These are phyloP conservation scores for Lacerta viridis DNA, from an alignment of 2,797 vertebrate genomes.

Conservation along the genomic window DNA sequence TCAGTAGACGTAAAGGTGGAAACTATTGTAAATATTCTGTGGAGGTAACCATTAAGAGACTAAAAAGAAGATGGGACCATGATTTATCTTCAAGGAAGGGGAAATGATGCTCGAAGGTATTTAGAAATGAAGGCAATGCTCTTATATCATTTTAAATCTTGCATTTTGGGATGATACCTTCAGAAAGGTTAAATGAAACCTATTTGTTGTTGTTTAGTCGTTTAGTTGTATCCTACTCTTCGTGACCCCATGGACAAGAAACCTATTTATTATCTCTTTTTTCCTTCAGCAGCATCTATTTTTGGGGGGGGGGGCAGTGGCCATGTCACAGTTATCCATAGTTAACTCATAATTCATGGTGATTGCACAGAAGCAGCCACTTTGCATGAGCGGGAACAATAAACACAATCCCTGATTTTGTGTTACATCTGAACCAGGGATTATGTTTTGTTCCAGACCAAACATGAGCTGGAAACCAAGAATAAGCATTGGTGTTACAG, in stretches of 20 bases:
- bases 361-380: too few species aligned
- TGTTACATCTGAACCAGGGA: not conserved
- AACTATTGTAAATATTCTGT: constrained; percentile 72
- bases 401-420: too few species aligned
- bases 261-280: constrained; percentile 12
- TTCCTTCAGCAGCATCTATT: constrained; percentile 13
- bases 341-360: not conserved
- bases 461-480: not conserved
- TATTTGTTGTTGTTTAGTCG: not conserved
- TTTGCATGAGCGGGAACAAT: too few species aligned
- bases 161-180: constrained; percentile 34
- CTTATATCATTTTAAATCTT: constrained; percentile 38
- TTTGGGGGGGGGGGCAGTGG: not conserved
- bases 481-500: not conserved
- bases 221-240: too few species aligned
- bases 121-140: constrained; percentile 46
- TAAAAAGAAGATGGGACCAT: constrained; percentile 48
- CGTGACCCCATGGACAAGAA: too few species aligned
- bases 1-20: constrained; percentile 75
- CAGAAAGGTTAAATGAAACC: constrained; percentile 20
- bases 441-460: not conserved
- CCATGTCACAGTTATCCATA: not conserved
- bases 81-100: constrained; percentile 53
- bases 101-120: constrained; percentile 40
- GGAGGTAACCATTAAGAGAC: constrained; percentile 62